Evolutionary conservation across 1,140 invertebrate genomes (phyloP), one percentile per base, ranked within the genome.

Genomic region (Brachionus rubens): DNA sequence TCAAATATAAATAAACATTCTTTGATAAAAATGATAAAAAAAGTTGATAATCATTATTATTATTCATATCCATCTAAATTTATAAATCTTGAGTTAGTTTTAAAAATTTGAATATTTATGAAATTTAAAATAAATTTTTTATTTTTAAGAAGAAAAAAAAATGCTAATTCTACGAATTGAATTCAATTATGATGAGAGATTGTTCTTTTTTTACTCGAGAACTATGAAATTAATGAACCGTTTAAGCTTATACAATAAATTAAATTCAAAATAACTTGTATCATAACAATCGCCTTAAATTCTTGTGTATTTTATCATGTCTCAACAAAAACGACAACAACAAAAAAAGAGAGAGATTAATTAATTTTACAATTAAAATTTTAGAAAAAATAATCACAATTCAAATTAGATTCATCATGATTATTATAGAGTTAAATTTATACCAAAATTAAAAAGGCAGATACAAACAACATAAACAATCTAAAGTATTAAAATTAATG

Each of bases 61-160:
- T 59, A 59, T 59, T 59, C 54, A 59, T 59, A 36, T 59, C 26
- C 30, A n/a, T 36, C 33, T 12, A 36, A 9, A 5, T 36, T 36
- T 9, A 16, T 59, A 59, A 59, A 59, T 59, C 54, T 59, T 59
- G 54, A 65, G 43, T 65, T 65, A 36, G 16, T 36, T 36, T 62
- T 62, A 26, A 43, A 65, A 65, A 65, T 65, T 65, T 65, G 59
- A 65, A 65, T 65, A 65, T 65, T 65, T 65, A 65, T 65, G 36
- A 65, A 65, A 65, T 65, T 65, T 28, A 65, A 59, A 59, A 65
- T n/a, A n/a, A n/a, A n/a, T n/a, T n/a, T n/a, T n/a, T n/a, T n/a
- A n/a, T 36, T 59, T 59, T 36, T 16, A 21, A 59, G 30, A 65
- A 40, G 10, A 33, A 12, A 40, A 36, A 21, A n/a, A 65, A 65